Base-by-base conservation (phyloP, 2,797 vertebrate species). In the Sebastolobus altivelis region DNA sequence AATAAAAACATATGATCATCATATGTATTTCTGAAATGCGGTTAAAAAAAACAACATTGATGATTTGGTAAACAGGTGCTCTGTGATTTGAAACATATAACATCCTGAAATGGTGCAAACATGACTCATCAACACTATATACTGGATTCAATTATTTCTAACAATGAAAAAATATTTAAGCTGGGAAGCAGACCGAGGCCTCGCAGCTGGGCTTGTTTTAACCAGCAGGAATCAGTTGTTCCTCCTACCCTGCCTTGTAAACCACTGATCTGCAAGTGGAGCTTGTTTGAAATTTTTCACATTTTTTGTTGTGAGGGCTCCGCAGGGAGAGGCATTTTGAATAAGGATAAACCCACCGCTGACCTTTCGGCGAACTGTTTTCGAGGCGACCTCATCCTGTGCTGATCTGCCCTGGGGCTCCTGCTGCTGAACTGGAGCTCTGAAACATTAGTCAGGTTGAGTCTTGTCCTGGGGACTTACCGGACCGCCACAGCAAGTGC, bases 381-480 rank as follows among this genome's bases (percentile, higher is more conserved):
- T 33, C 2, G 40, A 59, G 60, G 58, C 11, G 1, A 66, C 72
- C 56, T 82, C 74, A 38, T 65, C 75, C 55, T 58, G 73, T 69
- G 77, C 43, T 8, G 72, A 43, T 81, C 79, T 82, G 75, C 87
- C 81, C 37, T 1, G 76, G 59, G 82, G 76, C 67, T 84, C 73
- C 37, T 38, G 72, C 54, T 52, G 77, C 74, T 82, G 22, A 73
- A 54, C 73, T 43, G 54, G 56, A 65, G 77, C 58, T 73, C 71
- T 65, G 66, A 74, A 71, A 83, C 65, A 70, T 81, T 61, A 67
- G 67, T 65, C 73, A 72, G 77, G 85, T 86, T 55, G 52, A 79
- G 74, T 88, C 85, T 67, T 80, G 80, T 84, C 83, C 72, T n/a
- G 25, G 77, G 63, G 81, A 87, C 82, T 87, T 66, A 88, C 66